Percentiles rank a stretch among this genome's conserved stretches.
phyloP scores from a whole-genome alignment of 2,797 vertebrate genomes.

The Typhlichthys subterraneus region DNA sequence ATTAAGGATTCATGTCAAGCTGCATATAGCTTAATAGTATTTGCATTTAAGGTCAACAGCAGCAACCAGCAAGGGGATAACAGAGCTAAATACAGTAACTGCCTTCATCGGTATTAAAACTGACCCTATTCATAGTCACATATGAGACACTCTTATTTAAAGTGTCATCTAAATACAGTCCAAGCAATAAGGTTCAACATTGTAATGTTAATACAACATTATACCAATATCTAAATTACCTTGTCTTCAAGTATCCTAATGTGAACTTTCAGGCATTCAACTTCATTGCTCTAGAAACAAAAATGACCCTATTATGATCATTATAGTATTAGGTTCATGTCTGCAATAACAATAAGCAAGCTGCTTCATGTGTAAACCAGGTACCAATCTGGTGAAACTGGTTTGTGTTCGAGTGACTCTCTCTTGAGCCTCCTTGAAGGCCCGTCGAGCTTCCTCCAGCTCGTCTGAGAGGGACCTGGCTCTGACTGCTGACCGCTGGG shows the following conservation, averaged over 20 bases:
- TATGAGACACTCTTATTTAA: too few species aligned
- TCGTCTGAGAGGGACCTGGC: slow-evolving; percentile 69
- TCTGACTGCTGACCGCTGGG: slow-evolving; percentile 68
- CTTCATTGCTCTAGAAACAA: slow-evolving; percentile 67
- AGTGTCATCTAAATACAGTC: too few species aligned
- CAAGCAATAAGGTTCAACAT: too few species aligned
- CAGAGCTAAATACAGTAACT: too few species aligned
- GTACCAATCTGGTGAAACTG: slow-evolving; percentile 72
- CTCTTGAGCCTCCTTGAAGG: slow-evolving; percentile 72
- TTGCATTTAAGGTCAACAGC: too few species aligned
- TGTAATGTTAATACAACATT: too few species aligned
- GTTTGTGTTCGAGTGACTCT: slow-evolving; percentile 55
- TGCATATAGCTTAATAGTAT: too few species aligned
- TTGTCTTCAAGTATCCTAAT: slow-evolving; percentile 73
- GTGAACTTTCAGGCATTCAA: slow-evolving; percentile 69
- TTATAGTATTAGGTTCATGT: too few species aligned
- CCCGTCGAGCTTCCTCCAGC: slow-evolving; percentile 70
- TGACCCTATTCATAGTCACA: too few species aligned
- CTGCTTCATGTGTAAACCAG: not conserved
- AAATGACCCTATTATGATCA: slow-evolving; percentile 3
- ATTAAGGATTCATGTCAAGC: too few species aligned
- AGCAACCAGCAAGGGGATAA: too few species aligned
- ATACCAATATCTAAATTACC: slow-evolving; percentile 48
- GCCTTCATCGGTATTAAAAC: too few species aligned
- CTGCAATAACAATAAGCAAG: not conserved